Percentiles rank a stretch among this genome's conserved stretches.
Conservation (phyloP, 2,888 invertebrate species). For the Teleogryllus oceanicus region DNA sequence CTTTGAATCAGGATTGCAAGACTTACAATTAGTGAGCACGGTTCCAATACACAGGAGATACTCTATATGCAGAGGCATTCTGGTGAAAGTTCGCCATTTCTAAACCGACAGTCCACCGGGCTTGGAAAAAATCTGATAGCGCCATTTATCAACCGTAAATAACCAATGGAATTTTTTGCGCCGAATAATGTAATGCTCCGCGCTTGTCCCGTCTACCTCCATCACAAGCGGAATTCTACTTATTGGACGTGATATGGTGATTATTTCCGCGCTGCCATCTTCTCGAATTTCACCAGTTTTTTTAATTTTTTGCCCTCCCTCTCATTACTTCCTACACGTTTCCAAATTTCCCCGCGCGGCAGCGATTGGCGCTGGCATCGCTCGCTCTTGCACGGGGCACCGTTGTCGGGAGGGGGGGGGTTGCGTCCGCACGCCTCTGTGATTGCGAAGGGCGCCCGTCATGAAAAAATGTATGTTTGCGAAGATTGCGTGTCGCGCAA, state of each 20-base stretch:
- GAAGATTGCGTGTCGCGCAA: slow-evolving; percentile 9
- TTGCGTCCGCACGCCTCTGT: neutral
- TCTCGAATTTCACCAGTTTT: neutral
- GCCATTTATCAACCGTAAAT: slow-evolving; percentile 8
- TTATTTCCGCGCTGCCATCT: neutral
- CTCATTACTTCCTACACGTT: neutral
- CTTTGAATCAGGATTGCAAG: no score
- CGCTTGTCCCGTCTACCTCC: neutral
- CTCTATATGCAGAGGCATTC: no score
- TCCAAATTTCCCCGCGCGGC: neutral
- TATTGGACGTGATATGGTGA: slow-evolving; percentile 9
- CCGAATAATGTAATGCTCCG: neutral
- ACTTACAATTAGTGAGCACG: no score
- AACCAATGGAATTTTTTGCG: neutral
- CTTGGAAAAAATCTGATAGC: neutral
- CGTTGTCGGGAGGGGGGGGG: no score
- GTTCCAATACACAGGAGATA: no score
- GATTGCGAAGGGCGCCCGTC: neutral
- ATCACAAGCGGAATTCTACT: slow-evolving; percentile 7
- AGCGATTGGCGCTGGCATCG: neutral
- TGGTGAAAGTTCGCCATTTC: no score
- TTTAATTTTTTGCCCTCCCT: neutral
- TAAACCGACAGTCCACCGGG: no score
- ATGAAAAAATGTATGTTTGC: neutral
- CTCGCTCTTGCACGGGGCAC: neutral